Evolutionary conservation across 2,797 vertebrate species (phyloP), one percentile per base, ranked within the genome.

Genomic region (Microctenopoma lineatum): DNA sequence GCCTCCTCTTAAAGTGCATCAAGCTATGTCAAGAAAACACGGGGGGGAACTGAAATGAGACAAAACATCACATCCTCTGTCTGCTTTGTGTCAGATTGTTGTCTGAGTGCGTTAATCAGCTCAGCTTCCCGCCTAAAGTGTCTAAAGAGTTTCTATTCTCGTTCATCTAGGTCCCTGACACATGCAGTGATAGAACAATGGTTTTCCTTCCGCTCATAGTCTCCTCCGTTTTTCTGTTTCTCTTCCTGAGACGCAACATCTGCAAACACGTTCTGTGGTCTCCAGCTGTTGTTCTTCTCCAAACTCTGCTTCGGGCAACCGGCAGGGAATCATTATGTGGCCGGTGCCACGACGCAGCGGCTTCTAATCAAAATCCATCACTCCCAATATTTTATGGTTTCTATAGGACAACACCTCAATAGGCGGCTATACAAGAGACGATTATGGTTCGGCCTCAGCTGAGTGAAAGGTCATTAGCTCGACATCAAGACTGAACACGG

Each of bases 201-300:
- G 81, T 11, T 85, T 91, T 90, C 90, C 91, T 92, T 90, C 90
- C 87, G 66, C 53, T 62, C 77, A 74, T 73, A 83, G 87, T 84
- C 63, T 25, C 58, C 56, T 44, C 6, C 8, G 36, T 75, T 74
- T 59, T 83, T 29, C 41, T 80, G 78, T 83, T 77, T 61, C 70
- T 79, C 66, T 86, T 86, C 83, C 84, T 81, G 75, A 79, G 67
- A 63, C 58, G 54, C 68, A 75, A 77, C 85, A 87, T 89, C 84
- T 90, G 86, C 42, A 21, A 66, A 66, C 72, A 65, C 79, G 66
- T 84, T 85, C 48, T 75, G 80, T 2, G 62, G 69, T 47, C 54
- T 81, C 67, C 85, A 89, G 83, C 83, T 89, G 87, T 80, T 77
- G 75, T 73, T 73, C 54, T 54, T 80, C 68, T 66, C 70, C 62